A percentile compares a stretch with the other conserved stretches of the same genome.
These are phyloP conservation scores for Cydia splendana DNA, from an alignment of 1,140 invertebrate species.

Conservation along the genomic window DNA sequence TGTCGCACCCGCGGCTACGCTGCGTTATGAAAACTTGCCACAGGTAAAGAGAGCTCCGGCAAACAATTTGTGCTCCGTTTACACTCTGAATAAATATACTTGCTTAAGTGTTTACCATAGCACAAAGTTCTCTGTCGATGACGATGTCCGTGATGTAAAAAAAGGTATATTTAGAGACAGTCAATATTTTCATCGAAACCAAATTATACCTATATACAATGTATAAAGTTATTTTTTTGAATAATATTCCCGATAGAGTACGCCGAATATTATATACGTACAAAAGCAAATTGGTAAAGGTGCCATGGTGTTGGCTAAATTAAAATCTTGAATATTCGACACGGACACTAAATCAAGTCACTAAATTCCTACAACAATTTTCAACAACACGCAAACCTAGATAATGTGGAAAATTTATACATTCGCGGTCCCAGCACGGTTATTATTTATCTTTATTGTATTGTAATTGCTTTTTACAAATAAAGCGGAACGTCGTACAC, in stretches of 20 bases:
- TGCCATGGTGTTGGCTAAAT: neutral
- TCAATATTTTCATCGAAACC: neutral
- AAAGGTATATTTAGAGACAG: neutral
- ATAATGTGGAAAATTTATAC: conserved; percentile 31
- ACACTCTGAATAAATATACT: conserved; percentile 71
- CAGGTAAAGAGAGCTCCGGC: conserved; percentile 65
- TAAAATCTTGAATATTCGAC: neutral
- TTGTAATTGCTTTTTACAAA: conserved; percentile 31
- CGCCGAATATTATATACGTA: no score
- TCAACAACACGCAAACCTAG: conserved; percentile 24
- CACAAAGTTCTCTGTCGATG: conserved; percentile 35
- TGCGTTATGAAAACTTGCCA: conserved; percentile 68
- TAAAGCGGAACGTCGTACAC: conserved; percentile 27
- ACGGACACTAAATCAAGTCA: conserved; percentile 15
- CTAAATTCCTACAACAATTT: conserved; percentile 22
- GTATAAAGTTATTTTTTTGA: no score
- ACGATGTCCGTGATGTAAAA: neutral
- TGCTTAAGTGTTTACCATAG: conserved; percentile 50
- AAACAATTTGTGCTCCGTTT: conserved; percentile 72
- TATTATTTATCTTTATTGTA: conserved; percentile 32
- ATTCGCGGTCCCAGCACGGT: conserved; percentile 25
- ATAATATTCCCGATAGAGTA: no score
- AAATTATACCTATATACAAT: no score
- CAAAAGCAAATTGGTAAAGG: neutral
- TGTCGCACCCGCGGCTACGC: conserved; percentile 63